Evolutionary conservation across 2,797 vertebrate genomes (phyloP).

Genomic region (Odontamblyopus rebecca): DNA sequence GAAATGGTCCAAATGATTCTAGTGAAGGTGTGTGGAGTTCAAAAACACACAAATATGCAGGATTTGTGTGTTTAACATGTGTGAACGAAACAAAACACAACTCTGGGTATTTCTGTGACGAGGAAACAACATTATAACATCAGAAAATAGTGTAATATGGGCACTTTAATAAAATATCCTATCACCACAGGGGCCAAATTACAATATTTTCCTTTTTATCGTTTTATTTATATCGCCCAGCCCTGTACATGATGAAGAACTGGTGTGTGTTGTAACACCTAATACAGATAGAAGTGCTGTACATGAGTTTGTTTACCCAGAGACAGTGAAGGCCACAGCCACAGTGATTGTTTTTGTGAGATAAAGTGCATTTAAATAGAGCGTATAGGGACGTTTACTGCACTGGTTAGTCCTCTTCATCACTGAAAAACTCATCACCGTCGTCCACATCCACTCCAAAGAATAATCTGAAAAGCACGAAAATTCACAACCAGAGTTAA

Average conservation of each 20-base stretch:
- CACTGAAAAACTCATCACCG: conserved; percentile 73
- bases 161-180: neutral
- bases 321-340: conserved; percentile 11
- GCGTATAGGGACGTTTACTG: conserved; percentile 14
- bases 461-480: conserved; percentile 71
- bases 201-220: neutral
- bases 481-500: neutral
- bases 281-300: no score
- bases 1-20: no score
- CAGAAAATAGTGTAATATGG: no score
- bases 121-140: no score
- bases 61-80: no score
- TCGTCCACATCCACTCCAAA: conserved; percentile 72
- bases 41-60: no score
- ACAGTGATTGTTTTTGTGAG: conserved; percentile 22
- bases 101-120: no score
- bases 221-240: neutral
- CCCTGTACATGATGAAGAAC: neutral
- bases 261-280: neutral
- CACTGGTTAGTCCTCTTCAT: conserved; percentile 75
- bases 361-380: conserved; percentile 65
- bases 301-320: neutral
- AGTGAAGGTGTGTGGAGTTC: no score
- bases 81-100: no score
- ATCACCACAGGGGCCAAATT: neutral